Evolutionary conservation across 2,113 vertebrate genomes (phyloP).

Genomic region (Amphilophus citrinellus): DNA sequence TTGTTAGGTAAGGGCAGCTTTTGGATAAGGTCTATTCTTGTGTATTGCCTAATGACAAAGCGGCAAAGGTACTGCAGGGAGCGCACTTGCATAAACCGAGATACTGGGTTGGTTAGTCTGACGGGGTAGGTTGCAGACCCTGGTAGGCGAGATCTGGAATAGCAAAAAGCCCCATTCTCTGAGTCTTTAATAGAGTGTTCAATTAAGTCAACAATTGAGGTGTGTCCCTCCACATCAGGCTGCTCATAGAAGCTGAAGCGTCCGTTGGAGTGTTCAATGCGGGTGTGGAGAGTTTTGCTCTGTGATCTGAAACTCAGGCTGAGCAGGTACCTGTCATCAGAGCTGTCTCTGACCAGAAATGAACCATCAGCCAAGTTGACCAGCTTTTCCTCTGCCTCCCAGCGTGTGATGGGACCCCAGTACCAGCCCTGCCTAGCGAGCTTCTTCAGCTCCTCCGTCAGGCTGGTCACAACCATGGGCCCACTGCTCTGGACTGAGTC

Average conservation of each 20-base stretch:
- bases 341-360: slow-evolving; percentile 96
- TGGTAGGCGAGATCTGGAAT: slow-evolving; percentile 96
- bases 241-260: slow-evolving; percentile 99
- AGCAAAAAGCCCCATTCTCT: slow-evolving; percentile 97
- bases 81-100: slow-evolving; percentile 99
- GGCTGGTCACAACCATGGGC: slow-evolving; percentile 96
- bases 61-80: slow-evolving; percentile 98
- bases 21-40: slow-evolving; percentile 98
- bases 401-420: slow-evolving; percentile 98
- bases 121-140: slow-evolving; percentile 97
- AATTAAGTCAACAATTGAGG: slow-evolving; percentile 97
- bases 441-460: slow-evolving; percentile 98
- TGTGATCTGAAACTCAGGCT: slow-evolving; percentile 98
- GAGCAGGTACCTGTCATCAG: slow-evolving; percentile 95
- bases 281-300: slow-evolving; percentile 96
- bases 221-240: slow-evolving; percentile 97
- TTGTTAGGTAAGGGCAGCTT: slow-evolving; percentile 99
- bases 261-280: slow-evolving; percentile 98
- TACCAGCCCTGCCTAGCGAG: slow-evolving; percentile 98
- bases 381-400: slow-evolving; percentile 98
- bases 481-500: slow-evolving; percentile 96
- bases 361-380: slow-evolving; percentile 93
- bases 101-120: slow-evolving; percentile 95
- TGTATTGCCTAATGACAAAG: slow-evolving; percentile 98
- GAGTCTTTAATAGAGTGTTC: slow-evolving; percentile 98